phyloP scores from a whole-genome alignment of 2,113 vertebrate genomes.

The Protomyctophum bolini region DNA sequence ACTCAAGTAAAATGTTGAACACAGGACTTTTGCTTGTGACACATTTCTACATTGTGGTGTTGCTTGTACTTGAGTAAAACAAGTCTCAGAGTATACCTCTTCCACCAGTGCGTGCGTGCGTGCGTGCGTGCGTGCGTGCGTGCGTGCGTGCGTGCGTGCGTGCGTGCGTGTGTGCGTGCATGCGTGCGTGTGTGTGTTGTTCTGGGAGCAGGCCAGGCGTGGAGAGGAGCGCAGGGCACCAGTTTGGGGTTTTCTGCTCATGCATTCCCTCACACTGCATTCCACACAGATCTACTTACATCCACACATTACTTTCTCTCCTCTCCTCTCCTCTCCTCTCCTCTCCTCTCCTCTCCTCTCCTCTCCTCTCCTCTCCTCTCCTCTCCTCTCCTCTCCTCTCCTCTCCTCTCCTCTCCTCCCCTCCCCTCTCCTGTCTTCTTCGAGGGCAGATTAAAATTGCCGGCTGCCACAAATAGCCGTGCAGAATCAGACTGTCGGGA shows the following conservation, averaged over 20 bases:
- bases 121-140: no score
- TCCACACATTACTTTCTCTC: conserved; percentile 31
- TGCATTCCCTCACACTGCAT: conserved; percentile 59
- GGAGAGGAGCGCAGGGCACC: conserved; percentile 35
- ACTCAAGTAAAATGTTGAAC: no score
- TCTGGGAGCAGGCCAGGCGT: conserved; percentile 34
- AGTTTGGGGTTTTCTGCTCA: conserved; percentile 47
- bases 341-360: background rate
- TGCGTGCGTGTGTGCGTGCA: no score
- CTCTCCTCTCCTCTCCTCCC: background rate
- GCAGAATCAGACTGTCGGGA: no score
- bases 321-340: background rate
- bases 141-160: no score
- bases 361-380: background rate
- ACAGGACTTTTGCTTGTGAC: no score
- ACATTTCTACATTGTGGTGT: no score
- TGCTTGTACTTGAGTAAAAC: no score
- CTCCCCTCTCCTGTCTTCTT: conserved; percentile 13
- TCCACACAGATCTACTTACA: conserved; percentile 67
- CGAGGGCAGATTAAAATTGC: conserved; percentile 22
- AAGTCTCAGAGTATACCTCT: no score
- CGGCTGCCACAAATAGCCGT: conserved; percentile 14
- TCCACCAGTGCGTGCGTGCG: no score
- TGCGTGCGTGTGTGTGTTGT: background rate
- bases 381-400: no score